These are phyloP conservation scores for Nyctereutes procyonoides DNA, from an alignment of 2,113 vertebrate species.

Conservation along the genomic window DNA sequence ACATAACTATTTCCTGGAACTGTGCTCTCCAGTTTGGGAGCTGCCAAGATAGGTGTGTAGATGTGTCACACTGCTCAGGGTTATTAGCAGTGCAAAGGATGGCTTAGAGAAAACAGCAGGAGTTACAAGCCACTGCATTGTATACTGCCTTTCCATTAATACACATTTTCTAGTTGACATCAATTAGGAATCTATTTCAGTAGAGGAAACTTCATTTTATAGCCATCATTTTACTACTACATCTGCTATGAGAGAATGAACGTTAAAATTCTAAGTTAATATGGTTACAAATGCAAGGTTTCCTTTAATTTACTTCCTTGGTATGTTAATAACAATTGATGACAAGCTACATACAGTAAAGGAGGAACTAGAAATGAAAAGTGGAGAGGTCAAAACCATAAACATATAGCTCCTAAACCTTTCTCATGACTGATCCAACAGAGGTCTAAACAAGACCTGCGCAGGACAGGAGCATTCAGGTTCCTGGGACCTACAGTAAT, in stretches of 20 bases:
- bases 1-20: background rate
- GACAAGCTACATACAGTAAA: background rate
- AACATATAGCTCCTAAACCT: background rate
- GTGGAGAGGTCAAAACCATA: background rate
- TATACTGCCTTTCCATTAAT: background rate
- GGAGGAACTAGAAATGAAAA: background rate
- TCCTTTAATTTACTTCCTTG: background rate
- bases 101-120: background rate
- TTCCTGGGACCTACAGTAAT: background rate
- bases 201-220: background rate
- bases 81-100: too few relatives aligned
- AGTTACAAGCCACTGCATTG: background rate
- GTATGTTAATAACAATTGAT: background rate
- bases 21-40: background rate
- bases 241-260: background rate
- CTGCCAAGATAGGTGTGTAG: background rate
- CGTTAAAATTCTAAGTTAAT: background rate
- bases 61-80: rapidly evolving
- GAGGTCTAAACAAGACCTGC: background rate
- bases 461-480: background rate
- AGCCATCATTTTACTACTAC: background rate
- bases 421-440: background rate
- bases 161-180: background rate
- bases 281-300: background rate
- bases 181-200: background rate